These are phyloP conservation scores for Chrysolina oricalcia DNA, from an alignment of 2,888 invertebrate species.

Conservation along the genomic window DNA sequence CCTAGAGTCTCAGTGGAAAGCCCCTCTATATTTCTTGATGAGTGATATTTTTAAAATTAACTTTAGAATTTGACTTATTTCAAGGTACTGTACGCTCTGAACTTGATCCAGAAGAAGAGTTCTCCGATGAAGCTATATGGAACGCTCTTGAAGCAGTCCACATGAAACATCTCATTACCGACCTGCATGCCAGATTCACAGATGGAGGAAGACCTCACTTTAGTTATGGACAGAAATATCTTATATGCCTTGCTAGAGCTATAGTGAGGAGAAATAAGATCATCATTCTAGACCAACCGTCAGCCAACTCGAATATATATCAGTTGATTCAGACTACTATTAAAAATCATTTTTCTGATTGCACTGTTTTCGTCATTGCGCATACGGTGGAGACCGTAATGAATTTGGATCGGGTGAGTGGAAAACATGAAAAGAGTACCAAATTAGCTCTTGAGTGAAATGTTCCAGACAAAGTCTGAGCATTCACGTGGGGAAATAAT, in stretches of 20 bases:
- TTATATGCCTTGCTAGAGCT: conserved; percentile 81
- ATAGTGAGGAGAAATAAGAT: conserved; percentile 70
- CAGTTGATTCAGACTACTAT: conserved; percentile 84
- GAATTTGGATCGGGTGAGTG: conserved; percentile 82
- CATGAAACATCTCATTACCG: conserved; percentile 78
- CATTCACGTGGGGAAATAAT: too few relatives aligned
- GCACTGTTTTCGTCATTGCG: conserved; percentile 88
- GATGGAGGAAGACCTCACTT: conserved; percentile 77
- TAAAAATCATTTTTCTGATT: conserved; percentile 80
- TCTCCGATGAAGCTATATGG: conserved; percentile 87
- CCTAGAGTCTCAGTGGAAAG: not conserved
- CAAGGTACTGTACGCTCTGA: conserved; percentile 87
- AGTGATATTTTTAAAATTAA: too few relatives aligned
- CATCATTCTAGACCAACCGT: conserved; percentile 79
- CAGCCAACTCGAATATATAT: conserved; percentile 86
- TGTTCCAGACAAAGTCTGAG: too few relatives aligned
- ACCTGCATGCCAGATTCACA: conserved; percentile 79
- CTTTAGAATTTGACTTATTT: not conserved
- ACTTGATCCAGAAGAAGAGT: conserved; percentile 90
- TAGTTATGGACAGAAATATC: conserved; percentile 75
- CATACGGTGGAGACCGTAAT: conserved; percentile 89
- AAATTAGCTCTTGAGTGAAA: too few relatives aligned
- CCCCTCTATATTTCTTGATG: not conserved
- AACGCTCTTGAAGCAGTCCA: conserved; percentile 88
- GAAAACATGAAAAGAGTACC: too few relatives aligned